A percentile compares a stretch with the other conserved stretches of the same genome.
These are phyloP conservation scores for Plagodis pulveraria DNA, from an alignment of 2,888 invertebrate species.

Conservation along the genomic window DNA sequence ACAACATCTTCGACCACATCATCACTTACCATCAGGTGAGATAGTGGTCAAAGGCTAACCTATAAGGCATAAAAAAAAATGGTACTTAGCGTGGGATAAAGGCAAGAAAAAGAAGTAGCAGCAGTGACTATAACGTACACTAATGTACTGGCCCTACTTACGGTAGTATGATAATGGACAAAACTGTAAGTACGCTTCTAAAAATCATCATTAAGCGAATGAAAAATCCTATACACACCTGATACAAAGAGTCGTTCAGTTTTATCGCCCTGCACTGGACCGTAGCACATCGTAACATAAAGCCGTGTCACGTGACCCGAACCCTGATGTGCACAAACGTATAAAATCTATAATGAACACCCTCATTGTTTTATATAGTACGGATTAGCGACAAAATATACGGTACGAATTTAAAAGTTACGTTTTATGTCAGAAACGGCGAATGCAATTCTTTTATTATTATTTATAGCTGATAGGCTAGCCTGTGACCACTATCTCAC, in stretches of 20 bases:
- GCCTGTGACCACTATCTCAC: no score
- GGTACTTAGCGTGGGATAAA: no score
- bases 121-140: no score
- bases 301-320: constrained; percentile 22
- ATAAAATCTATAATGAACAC: constrained; percentile 18
- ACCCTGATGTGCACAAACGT: constrained; percentile 15
- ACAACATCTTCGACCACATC: no score
- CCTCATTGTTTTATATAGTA: constrained; percentile 19
- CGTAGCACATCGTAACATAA: constrained; percentile 17
- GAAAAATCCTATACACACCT: constrained; percentile 12
- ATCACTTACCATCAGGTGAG: no score
- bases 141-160: no score
- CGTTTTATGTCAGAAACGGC: neutral
- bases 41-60: no score
- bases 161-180: no score
- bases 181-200: neutral
- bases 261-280: constrained; percentile 15
- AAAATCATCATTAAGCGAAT: neutral
- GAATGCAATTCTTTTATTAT: no score
- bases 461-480: no score
- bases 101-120: no score
- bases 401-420: constrained; percentile 7
- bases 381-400: constrained; percentile 17
- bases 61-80: no score
- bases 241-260: constrained; percentile 14